phyloP scores from a whole-genome alignment of 1,140 invertebrate species.

The Hyles vespertilio region DNA sequence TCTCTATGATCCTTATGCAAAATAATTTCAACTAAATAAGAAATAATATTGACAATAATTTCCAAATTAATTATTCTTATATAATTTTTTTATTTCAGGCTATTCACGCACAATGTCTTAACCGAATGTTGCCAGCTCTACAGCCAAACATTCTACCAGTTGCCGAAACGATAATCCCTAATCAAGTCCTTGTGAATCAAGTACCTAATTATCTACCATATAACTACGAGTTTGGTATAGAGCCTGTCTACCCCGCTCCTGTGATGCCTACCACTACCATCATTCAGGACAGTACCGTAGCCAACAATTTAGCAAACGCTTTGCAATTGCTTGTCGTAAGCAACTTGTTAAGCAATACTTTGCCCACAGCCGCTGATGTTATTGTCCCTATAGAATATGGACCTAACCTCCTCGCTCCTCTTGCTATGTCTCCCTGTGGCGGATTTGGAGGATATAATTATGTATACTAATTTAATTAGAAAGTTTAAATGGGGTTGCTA shows the following conservation, averaged over 20 bases:
- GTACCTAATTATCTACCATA: constrained; percentile 6
- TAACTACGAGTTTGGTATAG: constrained; percentile 11
- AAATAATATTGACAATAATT: no score
- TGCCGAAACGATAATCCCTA: constrained; percentile 32
- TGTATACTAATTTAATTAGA: constrained; percentile 9
- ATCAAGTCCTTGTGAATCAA: constrained; percentile 29
- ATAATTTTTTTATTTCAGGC: constrained; percentile 27
- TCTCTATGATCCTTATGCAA: no score
- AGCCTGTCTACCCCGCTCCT: constrained; percentile 20
- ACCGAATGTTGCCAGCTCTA: constrained; percentile 33
- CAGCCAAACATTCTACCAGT: constrained; percentile 27
- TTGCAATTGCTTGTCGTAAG: constrained; percentile 58
- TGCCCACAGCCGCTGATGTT: constrained; percentile 22
- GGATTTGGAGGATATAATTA: constrained; percentile 13
- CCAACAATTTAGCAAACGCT: constrained; percentile 55
- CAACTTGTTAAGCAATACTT: constrained; percentile 46
- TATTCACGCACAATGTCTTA: constrained; percentile 37
- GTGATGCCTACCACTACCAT: constrained; percentile 39
- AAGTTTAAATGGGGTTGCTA: no score
- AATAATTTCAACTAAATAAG: no score
- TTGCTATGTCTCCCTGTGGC: constrained; percentile 9
- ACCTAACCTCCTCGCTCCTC: not conserved
- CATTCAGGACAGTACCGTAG: constrained; percentile 54
- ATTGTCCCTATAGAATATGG: constrained; percentile 10
- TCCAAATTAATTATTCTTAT: no score